These are phyloP conservation scores for Bubo bubo DNA, from an alignment of 2,113 vertebrate species.

Conservation along the genomic window DNA sequence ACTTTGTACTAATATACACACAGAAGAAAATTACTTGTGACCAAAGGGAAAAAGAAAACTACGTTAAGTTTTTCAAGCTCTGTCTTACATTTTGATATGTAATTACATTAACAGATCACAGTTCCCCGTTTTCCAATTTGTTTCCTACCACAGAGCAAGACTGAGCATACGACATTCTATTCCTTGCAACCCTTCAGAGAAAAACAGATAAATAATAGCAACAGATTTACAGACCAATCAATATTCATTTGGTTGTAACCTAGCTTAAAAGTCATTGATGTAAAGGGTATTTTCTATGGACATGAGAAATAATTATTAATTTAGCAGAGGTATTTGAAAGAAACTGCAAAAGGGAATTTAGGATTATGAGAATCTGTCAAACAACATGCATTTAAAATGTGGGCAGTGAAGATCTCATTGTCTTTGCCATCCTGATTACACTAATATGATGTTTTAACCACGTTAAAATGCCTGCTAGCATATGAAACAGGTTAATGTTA, in stretches of 20 bases:
- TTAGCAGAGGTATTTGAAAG: background rate
- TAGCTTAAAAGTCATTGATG: background rate
- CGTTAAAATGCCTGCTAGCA: background rate
- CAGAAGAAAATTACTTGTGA: background rate
- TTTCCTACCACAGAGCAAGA: background rate
- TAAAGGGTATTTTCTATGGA: background rate
- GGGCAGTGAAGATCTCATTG: background rate
- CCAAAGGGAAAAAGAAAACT: background rate
- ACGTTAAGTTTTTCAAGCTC: background rate
- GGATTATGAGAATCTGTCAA: background rate
- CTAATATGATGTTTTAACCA: background rate
- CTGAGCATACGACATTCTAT: background rate
- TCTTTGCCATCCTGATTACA: background rate
- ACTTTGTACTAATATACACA: background rate
- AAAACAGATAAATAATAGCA: background rate
- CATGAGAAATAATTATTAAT: background rate
- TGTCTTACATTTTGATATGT: background rate
- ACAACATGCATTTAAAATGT: background rate
- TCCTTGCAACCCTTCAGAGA: background rate
- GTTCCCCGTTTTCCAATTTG: slow-evolving; percentile 12
- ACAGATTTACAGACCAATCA: background rate
- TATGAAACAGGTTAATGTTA: background rate
- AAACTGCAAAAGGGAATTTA: background rate
- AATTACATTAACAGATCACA: slow-evolving; percentile 2
- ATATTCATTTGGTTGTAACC: background rate